These are phyloP conservation scores for Formica selysi DNA, from an alignment of 1,140 invertebrate species.

Conservation along the genomic window DNA sequence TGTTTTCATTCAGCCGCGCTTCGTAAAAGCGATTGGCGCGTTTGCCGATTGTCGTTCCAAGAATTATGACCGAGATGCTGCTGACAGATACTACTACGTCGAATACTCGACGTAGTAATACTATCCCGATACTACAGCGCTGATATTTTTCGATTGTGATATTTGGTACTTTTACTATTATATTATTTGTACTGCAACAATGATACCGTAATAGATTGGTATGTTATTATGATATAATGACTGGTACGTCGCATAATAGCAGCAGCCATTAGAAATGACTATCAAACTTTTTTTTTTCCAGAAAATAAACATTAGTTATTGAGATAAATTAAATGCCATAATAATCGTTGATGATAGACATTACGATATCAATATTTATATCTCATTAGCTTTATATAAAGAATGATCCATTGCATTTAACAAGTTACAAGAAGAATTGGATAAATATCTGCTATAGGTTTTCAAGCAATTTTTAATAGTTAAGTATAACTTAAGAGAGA, in stretches of 20 bases:
- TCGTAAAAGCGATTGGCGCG: not conserved
- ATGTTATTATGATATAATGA: not conserved
- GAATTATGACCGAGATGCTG: slow-evolving; percentile 34
- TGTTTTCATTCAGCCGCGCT: slow-evolving; percentile 60
- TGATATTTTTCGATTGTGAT: not conserved
- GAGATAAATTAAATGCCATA: not conserved
- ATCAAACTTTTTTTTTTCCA: not conserved
- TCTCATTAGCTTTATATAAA: slow-evolving; percentile 1
- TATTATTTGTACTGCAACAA: not conserved
- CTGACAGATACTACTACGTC: not conserved
- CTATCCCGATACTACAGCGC: not conserved
- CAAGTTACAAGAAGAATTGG: not conserved
- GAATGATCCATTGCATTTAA: not conserved
- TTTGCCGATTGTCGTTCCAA: slow-evolving; percentile 53
- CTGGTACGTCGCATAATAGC: not conserved
- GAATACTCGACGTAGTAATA: slow-evolving; percentile 17
- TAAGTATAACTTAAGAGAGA: not conserved
- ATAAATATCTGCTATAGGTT: not conserved
- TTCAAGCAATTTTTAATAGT: not conserved
- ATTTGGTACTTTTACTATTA: not conserved
- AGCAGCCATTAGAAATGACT: not conserved
- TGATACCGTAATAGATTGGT: not conserved
- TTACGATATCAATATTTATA: not conserved
- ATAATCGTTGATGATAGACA: not conserved
- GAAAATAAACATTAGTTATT: slow-evolving; percentile 4